These are phyloP conservation scores for Caenorhabditis imperialis DNA, from an alignment of 2,888 invertebrate genomes.

Conservation along the genomic window DNA sequence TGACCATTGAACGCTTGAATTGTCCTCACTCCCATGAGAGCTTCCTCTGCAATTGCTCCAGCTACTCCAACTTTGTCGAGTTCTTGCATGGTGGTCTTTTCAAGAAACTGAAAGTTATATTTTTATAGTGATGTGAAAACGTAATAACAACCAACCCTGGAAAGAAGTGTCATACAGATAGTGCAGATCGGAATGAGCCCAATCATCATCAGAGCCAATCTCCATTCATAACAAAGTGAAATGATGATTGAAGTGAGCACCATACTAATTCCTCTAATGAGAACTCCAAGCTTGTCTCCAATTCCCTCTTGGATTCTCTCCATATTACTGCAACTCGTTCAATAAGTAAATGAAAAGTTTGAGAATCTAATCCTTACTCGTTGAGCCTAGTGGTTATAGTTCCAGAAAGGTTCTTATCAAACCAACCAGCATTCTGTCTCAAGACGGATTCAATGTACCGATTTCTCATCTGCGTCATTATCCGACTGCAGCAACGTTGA, in stretches of 20 bases:
- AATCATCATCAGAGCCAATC: slow-evolving; percentile 69
- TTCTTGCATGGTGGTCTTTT: slow-evolving; percentile 59
- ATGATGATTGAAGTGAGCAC: slow-evolving; percentile 63
- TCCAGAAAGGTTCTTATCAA: slow-evolving; percentile 70
- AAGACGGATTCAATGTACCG: slow-evolving; percentile 64
- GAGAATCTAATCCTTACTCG: slow-evolving; percentile 56
- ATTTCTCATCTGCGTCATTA: slow-evolving; percentile 65
- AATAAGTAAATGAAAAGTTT: background rate
- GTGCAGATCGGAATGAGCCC: slow-evolving; percentile 68
- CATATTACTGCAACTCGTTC: slow-evolving; percentile 38
- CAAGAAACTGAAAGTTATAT: slow-evolving; percentile 60
- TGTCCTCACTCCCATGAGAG: slow-evolving; percentile 68
- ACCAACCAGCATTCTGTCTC: slow-evolving; percentile 73
- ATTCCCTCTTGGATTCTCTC: slow-evolving; percentile 67
- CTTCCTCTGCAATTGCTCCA: slow-evolving; percentile 69
- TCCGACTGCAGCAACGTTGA: slow-evolving; percentile 66
- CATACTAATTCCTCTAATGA: slow-evolving; percentile 68
- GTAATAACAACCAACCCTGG: slow-evolving; percentile 54
- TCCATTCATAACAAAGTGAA: slow-evolving; percentile 69
- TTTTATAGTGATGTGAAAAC: background rate
- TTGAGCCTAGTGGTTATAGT: slow-evolving; percentile 67
- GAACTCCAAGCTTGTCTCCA: slow-evolving; percentile 72
- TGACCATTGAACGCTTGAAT: slow-evolving; percentile 72
- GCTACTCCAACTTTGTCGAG: slow-evolving; percentile 65
- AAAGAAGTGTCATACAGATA: slow-evolving; percentile 68